Base-by-base conservation (phyloP, 1,140 invertebrate species). In the Phymastichus coffea region DNA sequence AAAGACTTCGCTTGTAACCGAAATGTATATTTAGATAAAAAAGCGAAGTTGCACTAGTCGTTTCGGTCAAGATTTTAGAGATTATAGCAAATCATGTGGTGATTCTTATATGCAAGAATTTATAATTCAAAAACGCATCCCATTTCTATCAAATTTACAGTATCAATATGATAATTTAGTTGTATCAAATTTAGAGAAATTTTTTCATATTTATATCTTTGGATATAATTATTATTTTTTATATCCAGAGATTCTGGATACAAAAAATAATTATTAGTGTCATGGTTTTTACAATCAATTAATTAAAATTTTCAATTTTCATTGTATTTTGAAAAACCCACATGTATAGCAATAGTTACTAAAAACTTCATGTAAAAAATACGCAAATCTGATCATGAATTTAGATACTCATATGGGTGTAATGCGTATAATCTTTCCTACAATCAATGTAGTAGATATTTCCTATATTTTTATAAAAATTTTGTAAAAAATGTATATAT, bases 381-480 rank as follows among this genome's bases (percentile, higher is more conserved):
- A 23, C n/a, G 43, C n/a, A 41, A 52, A 28, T 64, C 28, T 61
- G 51, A 55, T 54, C 28, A 47, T n/a, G 44, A 46, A 58, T 61
- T 63, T 38, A 57, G 35, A 64, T 28, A 38, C 61, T 67, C 55
- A 56, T 64, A 59, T 66, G 55, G 61, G 58, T 12, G 37, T 35
- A n/a, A 62, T 64, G 49, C 48, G 26, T 46, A 48, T 41, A 59
- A 54, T 1, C 17, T 52, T 59, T 28, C 37, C 38, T 38, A 37
- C n/a, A 25, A 40, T 52, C 46, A 23, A 47, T 26, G 7, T 54
- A 37, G 22, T 53, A 41, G 35, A 28, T 26, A 52, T 30, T 52
- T 63, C 68, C 43, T 73, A 73, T 74, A 73, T 75, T 73, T 75
- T 67, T 75, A 65, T 66, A 55, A 55, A 44, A 59, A 48, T 56